Evolutionary conservation across 2,113 vertebrate genomes (phyloP).

Genomic region (Machaerirhynchus nigripectus): DNA sequence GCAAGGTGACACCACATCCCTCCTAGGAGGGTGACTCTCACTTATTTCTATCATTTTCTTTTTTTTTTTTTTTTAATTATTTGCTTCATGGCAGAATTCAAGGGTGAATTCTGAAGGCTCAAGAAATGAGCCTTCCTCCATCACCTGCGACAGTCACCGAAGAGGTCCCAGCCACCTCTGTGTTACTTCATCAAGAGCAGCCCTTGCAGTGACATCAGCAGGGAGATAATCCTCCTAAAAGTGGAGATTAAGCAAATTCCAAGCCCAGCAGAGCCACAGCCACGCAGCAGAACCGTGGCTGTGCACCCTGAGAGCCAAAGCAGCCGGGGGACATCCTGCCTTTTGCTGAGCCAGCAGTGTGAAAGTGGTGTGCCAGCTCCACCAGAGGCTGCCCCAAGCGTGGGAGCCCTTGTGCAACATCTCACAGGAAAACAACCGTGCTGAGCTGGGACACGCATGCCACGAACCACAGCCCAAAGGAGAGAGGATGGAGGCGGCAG

Average conservation of each 20-base stretch:
- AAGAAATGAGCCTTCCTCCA: background rate
- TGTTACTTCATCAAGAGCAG: background rate
- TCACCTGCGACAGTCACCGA: rapidly evolving
- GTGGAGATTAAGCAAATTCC: background rate
- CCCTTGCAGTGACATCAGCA: background rate
- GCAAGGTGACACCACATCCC: background rate
- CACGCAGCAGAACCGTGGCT: rapidly evolving
- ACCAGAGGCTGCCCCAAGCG: background rate
- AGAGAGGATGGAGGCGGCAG: background rate
- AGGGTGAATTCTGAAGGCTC: background rate
- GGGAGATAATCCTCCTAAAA: background rate
- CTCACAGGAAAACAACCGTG: background rate
- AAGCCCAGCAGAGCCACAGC: background rate
- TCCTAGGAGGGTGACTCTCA: background rate
- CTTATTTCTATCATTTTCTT: background rate
- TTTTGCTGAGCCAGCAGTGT: background rate
- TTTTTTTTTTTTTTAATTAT: background rate
- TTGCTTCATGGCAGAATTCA: background rate
- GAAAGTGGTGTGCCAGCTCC: rapidly evolving
- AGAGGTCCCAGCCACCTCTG: no score
- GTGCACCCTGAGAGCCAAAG: background rate
- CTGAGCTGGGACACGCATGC: background rate
- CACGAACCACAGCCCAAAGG: rapidly evolving
- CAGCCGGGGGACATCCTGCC: background rate
- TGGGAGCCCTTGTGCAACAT: rapidly evolving